These are phyloP conservation scores for Anthoscopus minutus DNA, from an alignment of 2,113 vertebrate species.

Conservation along the genomic window DNA sequence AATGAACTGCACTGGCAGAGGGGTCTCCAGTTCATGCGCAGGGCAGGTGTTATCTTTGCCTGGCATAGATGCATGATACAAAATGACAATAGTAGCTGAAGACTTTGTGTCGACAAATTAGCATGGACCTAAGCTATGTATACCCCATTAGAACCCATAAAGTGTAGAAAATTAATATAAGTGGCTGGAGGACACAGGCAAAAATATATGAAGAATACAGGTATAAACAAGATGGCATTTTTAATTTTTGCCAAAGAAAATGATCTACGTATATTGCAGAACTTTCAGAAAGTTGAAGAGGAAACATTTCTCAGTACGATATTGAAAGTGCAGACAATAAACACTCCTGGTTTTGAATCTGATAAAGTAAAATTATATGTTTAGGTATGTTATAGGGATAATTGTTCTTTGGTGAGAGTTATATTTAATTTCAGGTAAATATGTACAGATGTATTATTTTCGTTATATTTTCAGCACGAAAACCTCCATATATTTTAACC, in stretches of 20 bases:
- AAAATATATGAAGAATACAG: not conserved
- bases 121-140: not conserved
- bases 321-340: not conserved
- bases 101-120: not conserved
- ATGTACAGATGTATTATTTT: not conserved
- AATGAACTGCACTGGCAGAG: not conserved
- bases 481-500: not conserved
- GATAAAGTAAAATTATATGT: not conserved
- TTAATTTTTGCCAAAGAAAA: not conserved
- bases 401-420: not conserved
- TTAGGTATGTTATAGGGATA: not conserved
- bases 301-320: not conserved
- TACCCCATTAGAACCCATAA: not conserved
- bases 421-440: not conserved
- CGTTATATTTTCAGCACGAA: not conserved
- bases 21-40: not conserved
- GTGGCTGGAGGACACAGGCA: not conserved
- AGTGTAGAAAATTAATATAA: not conserved
- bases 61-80: not conserved
- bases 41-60: not conserved
- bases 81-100: not conserved
- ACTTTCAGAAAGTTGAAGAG: not conserved
- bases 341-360: not conserved
- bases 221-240: not conserved
- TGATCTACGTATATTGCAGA: not conserved